These are phyloP conservation scores for Aphidius colemani DNA, from an alignment of 2,888 invertebrate species.

Conservation along the genomic window DNA sequence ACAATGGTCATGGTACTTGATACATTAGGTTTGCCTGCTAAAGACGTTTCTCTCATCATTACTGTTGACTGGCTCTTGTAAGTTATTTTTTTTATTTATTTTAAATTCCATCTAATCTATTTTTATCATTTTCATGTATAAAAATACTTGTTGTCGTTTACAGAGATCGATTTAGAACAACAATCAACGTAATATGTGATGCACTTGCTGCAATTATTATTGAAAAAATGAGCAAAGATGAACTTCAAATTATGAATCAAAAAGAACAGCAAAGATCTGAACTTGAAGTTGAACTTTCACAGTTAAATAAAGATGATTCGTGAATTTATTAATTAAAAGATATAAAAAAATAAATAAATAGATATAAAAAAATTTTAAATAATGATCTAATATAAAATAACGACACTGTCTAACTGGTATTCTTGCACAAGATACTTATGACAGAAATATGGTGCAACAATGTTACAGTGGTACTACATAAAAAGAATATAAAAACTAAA, in stretches of 20 bases:
- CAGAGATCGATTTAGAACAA: slow-evolving; percentile 85
- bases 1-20: slow-evolving; percentile 96
- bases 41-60: slow-evolving; percentile 86
- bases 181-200: slow-evolving; percentile 95
- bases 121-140: slow-evolving; percentile 21
- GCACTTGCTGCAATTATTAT: slow-evolving; percentile 93
- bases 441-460: too few species aligned
- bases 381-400: too few species aligned
- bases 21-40: slow-evolving; percentile 85
- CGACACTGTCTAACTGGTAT: not conserved
- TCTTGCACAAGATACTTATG: slow-evolving; percentile 21
- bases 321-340: slow-evolving; percentile 19
- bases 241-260: slow-evolving; percentile 60
- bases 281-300: slow-evolving; percentile 44
- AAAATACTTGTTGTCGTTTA: slow-evolving; percentile 39
- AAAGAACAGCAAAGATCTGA: slow-evolving; percentile 30
- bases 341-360: not conserved
- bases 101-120: slow-evolving; percentile 3
- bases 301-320: slow-evolving; percentile 43
- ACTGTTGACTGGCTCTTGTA: slow-evolving; percentile 92
- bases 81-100: slow-evolving; percentile 58
- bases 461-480: too few species aligned
- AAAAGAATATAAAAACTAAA: too few species aligned
- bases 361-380: too few species aligned
- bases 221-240: slow-evolving; percentile 78